Base-by-base conservation (phyloP, 2,888 invertebrate species). In the Drosophila subquinaria region DNA sequence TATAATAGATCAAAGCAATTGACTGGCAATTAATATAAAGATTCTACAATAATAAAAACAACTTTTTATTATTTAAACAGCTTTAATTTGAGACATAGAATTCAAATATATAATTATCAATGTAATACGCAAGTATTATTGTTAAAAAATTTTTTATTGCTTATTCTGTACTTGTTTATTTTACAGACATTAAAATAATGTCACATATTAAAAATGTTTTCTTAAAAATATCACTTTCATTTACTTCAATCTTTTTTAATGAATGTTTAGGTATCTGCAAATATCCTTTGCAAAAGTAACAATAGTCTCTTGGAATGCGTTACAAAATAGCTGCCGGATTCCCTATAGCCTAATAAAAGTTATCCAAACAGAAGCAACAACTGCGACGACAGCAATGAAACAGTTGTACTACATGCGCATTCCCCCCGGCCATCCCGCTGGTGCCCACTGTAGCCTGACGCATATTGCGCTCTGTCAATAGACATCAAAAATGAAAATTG, bases 401-500 rank as follows among this genome's bases (percentile, higher is more conserved):
- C 47, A 48, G 33, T 74, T 70, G 70, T 59, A 47, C 9, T 43
- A 30, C 2, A 10, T 13, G 62, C 17, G 27, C 60, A 50, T 27
- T 45, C 9, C 56, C 33, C 47, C 30, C 42, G 35, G 10, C 30
- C 35, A 33, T 8, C 42, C 23, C 48, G 33, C 13, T 50, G 23
- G 15, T 13, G 20, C 50, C 38, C 45, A 55, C 40, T 45, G 43
- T 56, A 52, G n/a, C n/a, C 38, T 10, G 51, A 9, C 17, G 59
- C 76, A 62, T 63, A 67, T 65, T 56, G 67, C 56, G 66, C 66
- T 75, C 62, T 81, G 86, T 88, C 86, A 84, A 90, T 87, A 87
- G 77, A 81, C 83, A 80, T 83, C 85, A 89, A 81, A 87, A 85
- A 83, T 87, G 78, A 82, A 89, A 85, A 88, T 88, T 86, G 86